Conservation (phyloP, 2,113 vertebrate genomes). For the Sitta europaea region DNA sequence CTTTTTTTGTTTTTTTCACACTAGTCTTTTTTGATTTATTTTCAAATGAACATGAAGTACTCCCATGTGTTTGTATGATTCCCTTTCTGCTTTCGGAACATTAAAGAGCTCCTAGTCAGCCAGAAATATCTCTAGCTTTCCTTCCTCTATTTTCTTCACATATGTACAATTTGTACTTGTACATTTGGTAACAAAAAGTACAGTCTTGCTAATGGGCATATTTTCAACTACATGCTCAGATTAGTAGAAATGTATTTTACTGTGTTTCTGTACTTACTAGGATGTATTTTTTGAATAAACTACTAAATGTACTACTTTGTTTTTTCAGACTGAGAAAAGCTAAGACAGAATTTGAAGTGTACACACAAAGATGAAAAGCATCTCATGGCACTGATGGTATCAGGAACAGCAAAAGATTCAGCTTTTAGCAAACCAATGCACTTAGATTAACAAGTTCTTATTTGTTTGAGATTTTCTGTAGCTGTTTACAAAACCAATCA, state of each 20-base stretch:
- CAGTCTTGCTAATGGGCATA: background rate
- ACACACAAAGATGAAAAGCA: background rate
- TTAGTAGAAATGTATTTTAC: background rate
- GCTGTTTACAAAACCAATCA: background rate
- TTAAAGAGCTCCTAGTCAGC: background rate
- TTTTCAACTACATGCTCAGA: background rate
- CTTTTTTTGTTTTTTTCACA: background rate
- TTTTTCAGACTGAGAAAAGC: background rate
- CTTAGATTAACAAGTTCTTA: background rate
- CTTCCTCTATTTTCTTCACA: background rate
- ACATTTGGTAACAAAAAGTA: background rate
- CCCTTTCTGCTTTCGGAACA: background rate
- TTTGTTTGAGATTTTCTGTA: background rate
- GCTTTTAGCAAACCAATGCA: background rate
- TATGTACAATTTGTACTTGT: background rate
- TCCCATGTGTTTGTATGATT: background rate
- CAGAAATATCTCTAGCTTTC: background rate
- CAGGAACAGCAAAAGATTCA: background rate
- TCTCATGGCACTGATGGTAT: background rate
- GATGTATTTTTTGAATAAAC: background rate
- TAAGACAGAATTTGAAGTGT: background rate
- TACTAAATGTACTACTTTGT: background rate
- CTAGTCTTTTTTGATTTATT: background rate
- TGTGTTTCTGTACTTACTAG: background rate
- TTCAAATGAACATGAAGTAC: background rate